Conservation (phyloP, 2,888 invertebrate species). For the Cotesia congregata region DNA sequence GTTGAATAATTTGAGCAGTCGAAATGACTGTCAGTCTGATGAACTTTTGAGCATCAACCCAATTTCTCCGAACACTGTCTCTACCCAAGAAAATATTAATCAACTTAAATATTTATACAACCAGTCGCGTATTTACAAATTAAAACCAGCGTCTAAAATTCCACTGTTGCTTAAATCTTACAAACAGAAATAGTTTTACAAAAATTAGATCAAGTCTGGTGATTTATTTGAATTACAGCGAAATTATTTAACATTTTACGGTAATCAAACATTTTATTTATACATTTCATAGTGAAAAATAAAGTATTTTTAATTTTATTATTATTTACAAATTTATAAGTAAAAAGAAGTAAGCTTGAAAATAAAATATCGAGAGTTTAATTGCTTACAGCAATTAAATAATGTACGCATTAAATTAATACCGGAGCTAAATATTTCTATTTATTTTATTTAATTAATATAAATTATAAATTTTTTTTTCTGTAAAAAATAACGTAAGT, state of each 20-base stretch:
- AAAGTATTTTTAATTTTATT: slow-evolving; percentile 36
- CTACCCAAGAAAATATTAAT: background rate
- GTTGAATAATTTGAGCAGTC: background rate
- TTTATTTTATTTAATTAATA: no score
- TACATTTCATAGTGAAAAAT: slow-evolving; percentile 37
- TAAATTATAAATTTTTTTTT: background rate
- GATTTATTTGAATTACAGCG: slow-evolving; percentile 42
- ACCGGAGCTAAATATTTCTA: no score
- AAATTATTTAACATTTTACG: slow-evolving; percentile 21
- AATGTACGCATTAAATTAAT: no score
- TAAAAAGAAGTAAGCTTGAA: background rate
- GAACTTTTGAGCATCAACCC: background rate
- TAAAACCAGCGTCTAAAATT: slow-evolving; percentile 10
- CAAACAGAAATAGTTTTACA: slow-evolving; percentile 16
- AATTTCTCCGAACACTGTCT: background rate
- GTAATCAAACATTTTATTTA: slow-evolving; percentile 35
- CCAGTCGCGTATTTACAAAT: slow-evolving; percentile 3
- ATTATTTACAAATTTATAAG: slow-evolving; percentile 38
- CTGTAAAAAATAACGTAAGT: background rate
- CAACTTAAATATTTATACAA: background rate
- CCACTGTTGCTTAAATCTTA: slow-evolving; percentile 18
- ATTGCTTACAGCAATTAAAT: no score
- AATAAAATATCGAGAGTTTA: no score
- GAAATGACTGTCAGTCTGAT: background rate
- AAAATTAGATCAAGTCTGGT: slow-evolving; percentile 13